Conservation (phyloP, 2,113 vertebrate genomes). For the Charadrius vociferus region DNA sequence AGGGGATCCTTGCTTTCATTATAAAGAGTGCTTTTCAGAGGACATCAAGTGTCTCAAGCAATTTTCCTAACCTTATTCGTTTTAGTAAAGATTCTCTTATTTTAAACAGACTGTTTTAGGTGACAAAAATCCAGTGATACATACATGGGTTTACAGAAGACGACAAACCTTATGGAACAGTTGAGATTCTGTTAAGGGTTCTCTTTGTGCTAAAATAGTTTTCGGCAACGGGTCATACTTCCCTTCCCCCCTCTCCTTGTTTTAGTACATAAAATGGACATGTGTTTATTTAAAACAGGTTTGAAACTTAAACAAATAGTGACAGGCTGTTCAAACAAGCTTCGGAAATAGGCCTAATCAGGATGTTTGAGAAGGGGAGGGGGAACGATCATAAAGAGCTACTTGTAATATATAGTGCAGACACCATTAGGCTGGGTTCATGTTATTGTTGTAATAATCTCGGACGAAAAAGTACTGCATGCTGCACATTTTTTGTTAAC, state of each 20-base stretch:
- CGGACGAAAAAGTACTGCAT: not conserved
- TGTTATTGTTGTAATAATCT: slow-evolving; percentile 40
- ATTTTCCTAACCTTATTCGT: slow-evolving; percentile 31
- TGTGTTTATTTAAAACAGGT: slow-evolving; percentile 79
- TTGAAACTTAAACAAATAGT: slow-evolving; percentile 81
- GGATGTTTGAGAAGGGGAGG: slow-evolving; percentile 77
- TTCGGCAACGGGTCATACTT: not conserved
- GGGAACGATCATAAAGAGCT: slow-evolving; percentile 56
- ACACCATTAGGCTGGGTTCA: slow-evolving; percentile 37
- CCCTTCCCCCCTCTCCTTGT: slow-evolving; percentile 32
- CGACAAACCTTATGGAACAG: slow-evolving; percentile 8
- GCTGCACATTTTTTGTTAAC: slow-evolving; percentile 6
- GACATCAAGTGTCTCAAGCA: not conserved
- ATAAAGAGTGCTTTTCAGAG: slow-evolving; percentile 9
- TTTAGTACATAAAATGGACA: slow-evolving; percentile 75
- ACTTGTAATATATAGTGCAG: slow-evolving; percentile 59
- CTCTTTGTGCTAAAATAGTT: slow-evolving; percentile 48
- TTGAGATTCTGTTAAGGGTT: slow-evolving; percentile 1
- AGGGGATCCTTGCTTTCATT: slow-evolving; percentile 7
- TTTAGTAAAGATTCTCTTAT: slow-evolving; percentile 15
- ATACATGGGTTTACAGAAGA: not conserved
- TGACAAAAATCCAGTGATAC: slow-evolving; percentile 42
- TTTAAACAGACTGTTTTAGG: not conserved
- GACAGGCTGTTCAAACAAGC: slow-evolving; percentile 82
- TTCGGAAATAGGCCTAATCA: slow-evolving; percentile 78